phyloP scores from a whole-genome alignment of 2,888 invertebrate species.

The Coremacera marginata region DNA sequence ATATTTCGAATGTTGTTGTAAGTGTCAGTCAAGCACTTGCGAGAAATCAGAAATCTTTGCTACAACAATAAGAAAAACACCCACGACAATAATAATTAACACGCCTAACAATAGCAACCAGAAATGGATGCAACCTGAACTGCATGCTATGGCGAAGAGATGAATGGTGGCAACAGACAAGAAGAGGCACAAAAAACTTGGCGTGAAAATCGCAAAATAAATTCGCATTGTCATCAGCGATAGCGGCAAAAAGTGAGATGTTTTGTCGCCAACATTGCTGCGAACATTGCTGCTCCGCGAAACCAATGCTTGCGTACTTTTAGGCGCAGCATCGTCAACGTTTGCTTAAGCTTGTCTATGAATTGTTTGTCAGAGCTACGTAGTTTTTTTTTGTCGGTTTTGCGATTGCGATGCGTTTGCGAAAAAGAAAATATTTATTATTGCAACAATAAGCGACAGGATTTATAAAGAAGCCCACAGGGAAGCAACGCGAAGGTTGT shows the following conservation, averaged over 20 bases:
- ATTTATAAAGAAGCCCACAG: conserved; percentile 32
- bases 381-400: neutral
- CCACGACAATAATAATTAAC: conserved; percentile 30
- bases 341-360: conserved; percentile 14
- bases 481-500: conserved; percentile 27
- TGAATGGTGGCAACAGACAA: neutral
- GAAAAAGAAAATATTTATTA: conserved; percentile 37
- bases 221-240: conserved; percentile 31
- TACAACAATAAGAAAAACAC: conserved; percentile 9
- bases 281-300: neutral
- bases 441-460: conserved; percentile 27
- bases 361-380: conserved; percentile 9
- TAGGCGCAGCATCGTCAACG: conserved; percentile 16
- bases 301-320: conserved; percentile 16
- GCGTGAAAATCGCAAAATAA: conserved; percentile 16
- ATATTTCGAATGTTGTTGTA: conserved; percentile 31
- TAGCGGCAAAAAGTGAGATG: neutral
- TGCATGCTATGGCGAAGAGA: neutral
- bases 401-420: conserved; percentile 25
- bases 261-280: neutral
- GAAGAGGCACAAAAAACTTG: neutral
- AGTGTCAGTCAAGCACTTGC: conserved; percentile 33
- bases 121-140: neutral
- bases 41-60: conserved; percentile 23
- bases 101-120: conserved; percentile 29